phyloP scores from a whole-genome alignment of 2,888 invertebrate species.

The Pseudoips prasinana region DNA sequence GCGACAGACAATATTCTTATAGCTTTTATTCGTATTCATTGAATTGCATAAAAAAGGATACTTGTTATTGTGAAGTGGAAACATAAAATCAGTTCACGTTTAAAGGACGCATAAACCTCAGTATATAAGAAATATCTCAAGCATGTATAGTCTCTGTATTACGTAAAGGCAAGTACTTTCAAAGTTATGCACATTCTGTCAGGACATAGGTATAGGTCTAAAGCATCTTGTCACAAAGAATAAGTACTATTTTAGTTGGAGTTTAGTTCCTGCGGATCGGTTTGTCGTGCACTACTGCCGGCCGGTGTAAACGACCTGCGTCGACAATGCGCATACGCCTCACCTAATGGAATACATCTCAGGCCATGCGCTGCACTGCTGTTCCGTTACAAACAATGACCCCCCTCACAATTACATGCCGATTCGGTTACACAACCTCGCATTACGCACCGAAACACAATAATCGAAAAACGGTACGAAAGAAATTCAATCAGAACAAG shows the following conservation, averaged over 20 bases:
- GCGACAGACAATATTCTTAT: conserved; percentile 15
- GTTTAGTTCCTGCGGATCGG: conserved; percentile 11
- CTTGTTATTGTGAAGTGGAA: conserved; percentile 21
- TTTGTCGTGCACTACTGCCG: conserved; percentile 31
- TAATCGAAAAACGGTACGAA: conserved; percentile 46
- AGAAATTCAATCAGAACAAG: conserved; percentile 31
- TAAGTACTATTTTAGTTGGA: conserved; percentile 17
- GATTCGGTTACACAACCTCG: conserved; percentile 55
- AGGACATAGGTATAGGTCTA: conserved; percentile 13
- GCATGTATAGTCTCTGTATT: conserved; percentile 32
- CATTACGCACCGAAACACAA: conserved; percentile 46
- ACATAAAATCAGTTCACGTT: conserved; percentile 30
- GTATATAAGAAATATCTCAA: conserved; percentile 29
- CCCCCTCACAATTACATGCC: conserved; percentile 53
- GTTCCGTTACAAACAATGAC: conserved; percentile 72
- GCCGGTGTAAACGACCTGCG: conserved; percentile 51
- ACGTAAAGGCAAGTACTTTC: conserved; percentile 57
- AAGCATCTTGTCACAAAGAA: conserved; percentile 8
- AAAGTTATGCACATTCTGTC: too few species aligned
- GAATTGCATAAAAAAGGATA: too few species aligned
- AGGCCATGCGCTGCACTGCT: conserved; percentile 50
- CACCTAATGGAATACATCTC: conserved; percentile 71
- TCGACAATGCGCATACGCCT: conserved; percentile 27
- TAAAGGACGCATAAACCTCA: conserved; percentile 34
- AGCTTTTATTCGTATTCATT: conserved; percentile 18